These are phyloP conservation scores for Drosophila heteroneura DNA, from an alignment of 2,888 invertebrate species.

Conservation along the genomic window DNA sequence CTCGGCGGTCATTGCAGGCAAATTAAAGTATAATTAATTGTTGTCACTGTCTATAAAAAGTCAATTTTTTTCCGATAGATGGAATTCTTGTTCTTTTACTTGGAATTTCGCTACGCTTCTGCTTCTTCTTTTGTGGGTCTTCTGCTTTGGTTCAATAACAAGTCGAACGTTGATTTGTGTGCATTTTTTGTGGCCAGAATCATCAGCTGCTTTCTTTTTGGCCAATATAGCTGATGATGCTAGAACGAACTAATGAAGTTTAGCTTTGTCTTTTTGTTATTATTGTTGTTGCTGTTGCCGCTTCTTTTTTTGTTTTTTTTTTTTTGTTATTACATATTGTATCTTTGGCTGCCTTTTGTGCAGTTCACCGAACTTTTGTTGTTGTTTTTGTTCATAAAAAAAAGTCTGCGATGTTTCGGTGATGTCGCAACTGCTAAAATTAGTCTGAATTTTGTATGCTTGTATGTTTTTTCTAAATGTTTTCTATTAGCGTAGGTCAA, in stretches of 20 bases:
- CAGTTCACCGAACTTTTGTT: conserved; percentile 79
- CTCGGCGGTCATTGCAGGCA: conserved; percentile 53
- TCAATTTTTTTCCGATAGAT: conserved; percentile 62
- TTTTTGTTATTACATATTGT: conserved; percentile 60
- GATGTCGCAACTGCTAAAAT: conserved; percentile 81
- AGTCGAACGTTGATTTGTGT: conserved; percentile 75
- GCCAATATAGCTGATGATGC: conserved; percentile 62
- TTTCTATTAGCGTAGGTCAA: conserved; percentile 78
- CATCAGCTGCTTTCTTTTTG: conserved; percentile 71
- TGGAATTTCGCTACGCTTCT: conserved; percentile 59
- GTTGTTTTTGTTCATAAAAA: conserved; percentile 35
- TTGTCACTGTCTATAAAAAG: conserved; percentile 78
- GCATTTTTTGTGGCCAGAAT: conserved; percentile 66
- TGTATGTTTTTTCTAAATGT: conserved; percentile 19
- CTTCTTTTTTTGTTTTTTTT: conserved; percentile 22
- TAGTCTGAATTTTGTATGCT: conserved; percentile 59
- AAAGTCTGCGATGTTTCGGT: conserved; percentile 55
- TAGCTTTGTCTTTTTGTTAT: conserved; percentile 64
- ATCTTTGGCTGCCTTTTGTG: conserved; percentile 60
- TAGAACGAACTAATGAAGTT: conserved; percentile 67
- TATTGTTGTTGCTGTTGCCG: conserved; percentile 20
- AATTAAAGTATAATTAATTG: conserved; percentile 80
- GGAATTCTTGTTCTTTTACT: conserved; percentile 33
- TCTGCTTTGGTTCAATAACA: conserved; percentile 55
- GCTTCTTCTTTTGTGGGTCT: conserved; percentile 19